Base-by-base conservation (phyloP, 2,888 invertebrate genomes). In the Limulus polyphemus region DNA sequence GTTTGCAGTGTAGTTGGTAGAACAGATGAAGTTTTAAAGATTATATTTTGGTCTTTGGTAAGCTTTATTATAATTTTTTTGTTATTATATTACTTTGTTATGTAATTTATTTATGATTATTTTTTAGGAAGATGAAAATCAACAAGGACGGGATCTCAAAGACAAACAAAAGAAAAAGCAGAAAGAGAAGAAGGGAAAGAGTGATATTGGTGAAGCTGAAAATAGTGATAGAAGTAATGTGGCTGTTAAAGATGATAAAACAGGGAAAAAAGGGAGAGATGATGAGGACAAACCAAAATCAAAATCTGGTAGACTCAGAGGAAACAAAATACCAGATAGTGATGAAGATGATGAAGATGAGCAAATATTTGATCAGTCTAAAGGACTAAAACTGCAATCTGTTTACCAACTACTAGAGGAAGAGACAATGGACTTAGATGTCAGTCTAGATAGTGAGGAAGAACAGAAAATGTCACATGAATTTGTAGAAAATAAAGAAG, bases 321-420 rank as follows among this genome's bases (percentile, higher is more conserved):
- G 59, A 80, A 81, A 68, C 81, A 80, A 64, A 80, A 81, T 54
- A 11, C 12, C 11, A 13, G 54, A 68, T 83, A 82, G 65, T 60
- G 55, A 32, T 48, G 60, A 62, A 16, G 57, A 17, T n/a, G 50
- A 50, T n/a, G 47, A 56, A n/a, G 63, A 64, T 46, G 56, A 55
- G 52, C 32, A 48, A 10, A 55, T 10, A 49, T 46, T 47, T 17
- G 12, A 1, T 55, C 55, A 49, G 57, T 56, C 51, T 47, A 14
- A 56, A 56, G 13, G 14, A 12, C 11, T 14, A 5, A 56, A 32
- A 32, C 10, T 12, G 13, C 46, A 47, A 16, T 57, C 57, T 16
- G 57, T 48, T n/a, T 57, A 47, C 16, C 47, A 46, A 47, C 13
- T 57, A 48, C 48, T 57, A 3, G 57, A 57, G 12, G 57, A 47